Evolutionary conservation across 1,140 invertebrate species (phyloP).

Genomic region (Drosophila dunni): DNA sequence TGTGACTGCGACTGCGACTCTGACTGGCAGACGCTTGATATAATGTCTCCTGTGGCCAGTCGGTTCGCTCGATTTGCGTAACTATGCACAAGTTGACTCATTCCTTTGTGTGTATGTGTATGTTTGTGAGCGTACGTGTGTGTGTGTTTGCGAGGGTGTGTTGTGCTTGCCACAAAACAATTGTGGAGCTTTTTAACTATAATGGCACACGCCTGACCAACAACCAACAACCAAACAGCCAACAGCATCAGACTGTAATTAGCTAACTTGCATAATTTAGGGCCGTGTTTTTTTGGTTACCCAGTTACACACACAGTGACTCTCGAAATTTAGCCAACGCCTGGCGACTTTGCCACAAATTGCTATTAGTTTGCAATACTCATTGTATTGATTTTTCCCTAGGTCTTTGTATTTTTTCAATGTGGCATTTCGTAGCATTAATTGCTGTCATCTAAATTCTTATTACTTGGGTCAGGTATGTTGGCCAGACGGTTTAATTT

Average conservation of each 20-base stretch:
- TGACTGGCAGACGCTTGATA: slow-evolving; percentile 59
- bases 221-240: not conserved
- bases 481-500: slow-evolving; percentile 57
- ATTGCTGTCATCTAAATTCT: slow-evolving; percentile 66
- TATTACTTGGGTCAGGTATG: slow-evolving; percentile 43
- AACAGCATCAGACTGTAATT: slow-evolving; percentile 66
- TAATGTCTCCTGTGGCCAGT: slow-evolving; percentile 71
- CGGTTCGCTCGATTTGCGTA: slow-evolving; percentile 68
- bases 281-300: slow-evolving; percentile 23
- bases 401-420: not conserved
- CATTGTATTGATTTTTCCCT: slow-evolving; percentile 64
- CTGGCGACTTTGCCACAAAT: slow-evolving; percentile 26
- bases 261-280: slow-evolving; percentile 70
- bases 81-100: slow-evolving; percentile 77
- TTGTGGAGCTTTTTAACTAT: slow-evolving; percentile 47
- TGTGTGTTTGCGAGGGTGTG: slow-evolving; percentile 10
- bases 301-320: slow-evolving; percentile 21
- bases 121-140: slow-evolving; percentile 15
- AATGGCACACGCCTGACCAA: slow-evolving; percentile 51
- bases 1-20: slow-evolving; percentile 6
- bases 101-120: slow-evolving; percentile 17
- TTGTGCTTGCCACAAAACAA: slow-evolving; percentile 53
- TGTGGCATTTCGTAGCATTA: slow-evolving; percentile 44
- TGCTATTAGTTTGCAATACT: slow-evolving; percentile 48
- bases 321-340: slow-evolving; percentile 31